Base-by-base conservation (phyloP, 53 echinoderm and acorn worm genomes). In the Paracentrotus lividus region DNA sequence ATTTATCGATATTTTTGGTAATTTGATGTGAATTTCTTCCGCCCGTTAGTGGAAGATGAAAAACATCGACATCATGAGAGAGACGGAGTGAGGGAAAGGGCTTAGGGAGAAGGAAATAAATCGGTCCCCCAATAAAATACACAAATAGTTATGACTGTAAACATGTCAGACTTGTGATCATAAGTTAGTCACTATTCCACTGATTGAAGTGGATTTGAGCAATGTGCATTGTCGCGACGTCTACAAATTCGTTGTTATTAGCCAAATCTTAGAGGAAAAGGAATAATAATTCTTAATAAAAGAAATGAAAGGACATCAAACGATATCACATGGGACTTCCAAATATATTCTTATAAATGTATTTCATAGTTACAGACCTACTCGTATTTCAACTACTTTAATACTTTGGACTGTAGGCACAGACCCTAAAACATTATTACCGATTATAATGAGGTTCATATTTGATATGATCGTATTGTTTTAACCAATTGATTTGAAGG, bases 1-100 rank as follows among this genome's bases (percentile, higher is more conserved):
- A 92, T 92, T 92, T 77, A 92, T 92, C 81, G 92, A 92, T 77
- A 92, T 90, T 90, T 69, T 90, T 52, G 72, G 90, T 90, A 90
- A 90, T 90, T 90, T 90, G 90, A 90, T 90, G 72, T 90, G 90
- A 90, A 90, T 72, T 27, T 90, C 90, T 90, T 90, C 68, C 72
- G 65, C 90, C 72, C 67, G 42, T 44, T 47, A 90, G 64, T 4
- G 58, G 38, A 64, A 88, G 61, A 88, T 33, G 59, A 61, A 59
- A 88, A 88, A 61, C 42, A 88, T 58, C 40, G 64, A 88, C 52
- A 23, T 51, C 49, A 23, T 9, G 32, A 88, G 54, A 86, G 86
- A 86, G 86, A 57, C 59, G 40, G 65, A 43, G 61, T 26, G 65
- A 44, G 40, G 36, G 88, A 27, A 65, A 44, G 88, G 58, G 88